Percentiles rank a stretch among this genome's conserved stretches.
Evolutionary conservation across 2,797 vertebrate species (phyloP).

Genomic region (Phoxinus dragarum): DNA sequence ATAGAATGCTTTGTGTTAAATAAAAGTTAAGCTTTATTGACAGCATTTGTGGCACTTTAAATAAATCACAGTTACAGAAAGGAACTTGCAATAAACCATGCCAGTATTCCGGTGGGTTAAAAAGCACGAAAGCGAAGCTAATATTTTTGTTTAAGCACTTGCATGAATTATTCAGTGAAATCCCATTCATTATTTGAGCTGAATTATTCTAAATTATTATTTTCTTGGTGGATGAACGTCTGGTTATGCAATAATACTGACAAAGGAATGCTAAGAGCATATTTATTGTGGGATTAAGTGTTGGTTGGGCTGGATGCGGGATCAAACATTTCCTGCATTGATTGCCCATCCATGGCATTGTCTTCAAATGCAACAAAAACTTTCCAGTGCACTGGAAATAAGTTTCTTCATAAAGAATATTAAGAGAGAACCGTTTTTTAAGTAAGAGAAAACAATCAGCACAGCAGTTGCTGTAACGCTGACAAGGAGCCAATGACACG

Average conservation of each 20-base stretch:
- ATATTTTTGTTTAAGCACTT: background rate
- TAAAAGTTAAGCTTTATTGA: background rate
- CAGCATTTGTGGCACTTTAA: background rate
- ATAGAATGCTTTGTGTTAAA: background rate
- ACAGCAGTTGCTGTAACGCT: background rate
- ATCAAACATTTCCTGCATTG: background rate
- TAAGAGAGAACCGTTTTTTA: conserved; percentile 26
- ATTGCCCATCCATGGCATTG: background rate
- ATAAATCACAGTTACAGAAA: background rate
- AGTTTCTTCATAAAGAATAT: background rate
- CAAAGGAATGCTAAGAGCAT: background rate
- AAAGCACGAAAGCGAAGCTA: background rate
- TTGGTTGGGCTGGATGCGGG: background rate
- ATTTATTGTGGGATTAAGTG: background rate
- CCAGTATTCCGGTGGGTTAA: background rate
- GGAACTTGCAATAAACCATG: background rate
- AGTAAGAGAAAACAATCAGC: conserved; percentile 17
- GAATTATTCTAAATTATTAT: background rate
- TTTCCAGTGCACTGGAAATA: background rate
- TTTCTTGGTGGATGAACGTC: conserved; percentile 18
- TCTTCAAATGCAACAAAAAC: background rate
- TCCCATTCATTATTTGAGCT: background rate
- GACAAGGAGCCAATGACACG: conserved; percentile 1
- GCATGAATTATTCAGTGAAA: background rate
- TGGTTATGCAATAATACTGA: conserved; percentile 7